Evolutionary conservation across 2,888 invertebrate genomes (phyloP), one percentile per base, ranked within the genome.

Genomic region (Rhagonycha fulva): DNA sequence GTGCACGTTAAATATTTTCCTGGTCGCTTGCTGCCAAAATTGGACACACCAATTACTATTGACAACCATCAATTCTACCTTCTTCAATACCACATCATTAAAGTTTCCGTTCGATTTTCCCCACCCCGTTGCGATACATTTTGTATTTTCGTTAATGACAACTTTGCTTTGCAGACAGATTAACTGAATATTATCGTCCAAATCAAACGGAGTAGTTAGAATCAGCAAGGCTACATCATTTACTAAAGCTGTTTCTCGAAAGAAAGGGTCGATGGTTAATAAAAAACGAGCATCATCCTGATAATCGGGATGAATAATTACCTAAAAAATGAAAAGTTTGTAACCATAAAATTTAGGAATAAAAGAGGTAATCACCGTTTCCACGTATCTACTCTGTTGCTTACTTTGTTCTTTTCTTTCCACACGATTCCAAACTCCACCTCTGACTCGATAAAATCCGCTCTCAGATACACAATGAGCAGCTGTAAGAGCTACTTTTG

Each of bases 51-150:
- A 85, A 0, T 82, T 83, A 80, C 89, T 89, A 0, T 90, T 88
- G 0, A 95, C 92, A 79, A 94, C 90, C 14, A 94, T 91, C 12
- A 94, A 81, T 10, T 92, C 91, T 0, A 95, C 90, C 83, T 92
- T 91, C 86, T 94, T 94, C 83, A 94, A 88, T 63, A 93, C 92
- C 0, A 92, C 91, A 68, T 93, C 92, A 82, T 19, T 19, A 19
- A 91, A 93, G 19, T 63, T 63, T 24, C 3, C 5, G 0, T 4
- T 12, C 0, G 7, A 10, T 12, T 24, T 26, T 24, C 63, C 63
- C 63, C 63, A 66, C 7, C 63, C 63, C 0, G 82, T 82, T 3
- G 84, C 85, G 0, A 83, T 76, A 72, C 87, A 84, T 26, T 75
- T 76, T 24, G 32, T 69, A 1, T 77, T 66, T 30, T 83, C 80